Conservation (phyloP, 2,888 invertebrate species). For the Orchestes rusci region DNA sequence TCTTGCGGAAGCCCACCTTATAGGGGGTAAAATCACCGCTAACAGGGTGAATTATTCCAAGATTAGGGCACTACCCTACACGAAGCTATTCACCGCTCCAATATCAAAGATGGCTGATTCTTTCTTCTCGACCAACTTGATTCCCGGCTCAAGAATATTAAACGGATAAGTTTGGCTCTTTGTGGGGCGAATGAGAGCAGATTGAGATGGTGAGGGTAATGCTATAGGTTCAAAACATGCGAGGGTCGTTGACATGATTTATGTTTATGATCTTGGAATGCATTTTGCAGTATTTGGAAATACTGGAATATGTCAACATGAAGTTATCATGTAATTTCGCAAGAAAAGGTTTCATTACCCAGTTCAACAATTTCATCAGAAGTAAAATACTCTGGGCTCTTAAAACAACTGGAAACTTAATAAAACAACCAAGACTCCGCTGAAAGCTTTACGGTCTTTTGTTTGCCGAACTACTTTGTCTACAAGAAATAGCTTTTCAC, state of each 20-base stretch:
- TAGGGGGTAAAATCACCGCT: slow-evolving; percentile 37
- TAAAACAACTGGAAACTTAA: slow-evolving; percentile 11
- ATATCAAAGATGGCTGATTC: slow-evolving; percentile 39
- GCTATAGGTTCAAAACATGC: too few relatives aligned
- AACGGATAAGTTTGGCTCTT: slow-evolving; percentile 16
- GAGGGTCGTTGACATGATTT: too few relatives aligned
- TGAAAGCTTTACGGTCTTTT: slow-evolving; percentile 14
- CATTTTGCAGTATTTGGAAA: too few relatives aligned
- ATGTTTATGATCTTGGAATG: too few relatives aligned
- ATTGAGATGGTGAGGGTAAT: too few relatives aligned
- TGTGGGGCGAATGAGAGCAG: neutral
- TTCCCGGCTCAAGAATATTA: slow-evolving; percentile 18
- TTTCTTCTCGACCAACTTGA: slow-evolving; percentile 21
- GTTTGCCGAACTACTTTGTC: slow-evolving; percentile 11
- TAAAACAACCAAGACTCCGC: slow-evolving; percentile 11
- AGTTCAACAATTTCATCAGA: slow-evolving; percentile 12
- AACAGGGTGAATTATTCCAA: slow-evolving; percentile 38
- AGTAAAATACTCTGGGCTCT: slow-evolving; percentile 5
- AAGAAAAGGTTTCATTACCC: too few relatives aligned
- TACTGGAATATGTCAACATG: too few relatives aligned
- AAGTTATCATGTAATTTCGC: too few relatives aligned
- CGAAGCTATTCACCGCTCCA: slow-evolving; percentile 32
- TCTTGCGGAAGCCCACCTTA: slow-evolving; percentile 15
- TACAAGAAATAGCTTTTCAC: slow-evolving; percentile 9
- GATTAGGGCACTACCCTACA: slow-evolving; percentile 38